Evolutionary conservation across 2,797 vertebrate species (phyloP).

Genomic region (Podargus strigoides): DNA sequence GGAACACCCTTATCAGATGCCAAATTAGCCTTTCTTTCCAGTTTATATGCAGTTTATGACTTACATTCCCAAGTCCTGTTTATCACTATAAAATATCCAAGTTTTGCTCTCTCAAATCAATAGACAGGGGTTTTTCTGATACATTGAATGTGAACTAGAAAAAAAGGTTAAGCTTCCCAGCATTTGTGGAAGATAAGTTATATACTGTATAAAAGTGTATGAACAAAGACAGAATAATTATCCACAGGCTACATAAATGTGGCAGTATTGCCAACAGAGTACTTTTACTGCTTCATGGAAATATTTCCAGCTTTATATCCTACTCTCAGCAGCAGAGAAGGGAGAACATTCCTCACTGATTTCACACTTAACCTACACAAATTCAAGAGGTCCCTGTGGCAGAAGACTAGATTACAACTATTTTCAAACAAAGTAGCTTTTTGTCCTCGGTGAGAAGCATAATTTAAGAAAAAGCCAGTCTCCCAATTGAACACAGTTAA

Average conservation of each 20-base stretch:
- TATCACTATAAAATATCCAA: not conserved
- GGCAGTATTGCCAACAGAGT: not conserved
- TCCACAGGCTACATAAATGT: not conserved
- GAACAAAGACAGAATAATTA: not conserved
- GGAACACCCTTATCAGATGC: not conserved
- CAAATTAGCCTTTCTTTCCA: not conserved
- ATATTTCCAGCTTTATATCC: not conserved
- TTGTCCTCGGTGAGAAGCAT: not conserved
- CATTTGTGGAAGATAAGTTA: not conserved
- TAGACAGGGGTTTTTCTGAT: not conserved
- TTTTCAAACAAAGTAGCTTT: not conserved
- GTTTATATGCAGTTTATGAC: not conserved
- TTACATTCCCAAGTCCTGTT: not conserved
- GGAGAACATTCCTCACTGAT: not conserved
- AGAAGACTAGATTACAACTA: not conserved
- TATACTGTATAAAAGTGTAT: not conserved
- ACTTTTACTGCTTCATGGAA: not conserved
- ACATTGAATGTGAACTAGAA: not conserved
- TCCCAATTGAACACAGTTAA: not conserved
- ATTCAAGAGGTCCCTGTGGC: not conserved
- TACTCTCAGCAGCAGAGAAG: not conserved
- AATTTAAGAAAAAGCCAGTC: not conserved
- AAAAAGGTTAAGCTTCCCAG: not conserved
- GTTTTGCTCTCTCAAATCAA: not conserved
- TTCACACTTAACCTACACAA: not conserved